These are phyloP conservation scores for Erynnis tages DNA, from an alignment of 2,888 invertebrate genomes.

Conservation along the genomic window DNA sequence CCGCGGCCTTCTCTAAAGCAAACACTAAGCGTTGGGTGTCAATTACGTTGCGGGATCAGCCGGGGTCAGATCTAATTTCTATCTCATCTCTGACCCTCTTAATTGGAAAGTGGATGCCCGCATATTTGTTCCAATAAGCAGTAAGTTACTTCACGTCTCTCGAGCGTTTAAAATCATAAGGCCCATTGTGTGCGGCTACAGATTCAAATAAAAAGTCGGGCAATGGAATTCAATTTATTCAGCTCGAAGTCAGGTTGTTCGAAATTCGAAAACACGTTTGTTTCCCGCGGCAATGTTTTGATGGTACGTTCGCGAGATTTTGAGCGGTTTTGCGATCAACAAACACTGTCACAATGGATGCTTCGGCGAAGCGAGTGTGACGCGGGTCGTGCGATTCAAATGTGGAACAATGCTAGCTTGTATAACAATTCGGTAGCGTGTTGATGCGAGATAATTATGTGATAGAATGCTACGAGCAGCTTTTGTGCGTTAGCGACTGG, in stretches of 20 bases:
- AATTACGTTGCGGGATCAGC: conserved; percentile 45
- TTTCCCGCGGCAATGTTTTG: conserved; percentile 56
- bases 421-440: conserved; percentile 71
- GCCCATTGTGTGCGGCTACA: conserved; percentile 1
- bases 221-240: conserved; percentile 32
- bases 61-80: conserved; percentile 45
- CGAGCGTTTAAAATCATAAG: conserved; percentile 3
- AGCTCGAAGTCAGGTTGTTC: conserved; percentile 25
- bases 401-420: conserved; percentile 78
- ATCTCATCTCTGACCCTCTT: conserved; percentile 56
- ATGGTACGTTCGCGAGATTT: conserved; percentile 69
- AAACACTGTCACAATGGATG: conserved; percentile 75
- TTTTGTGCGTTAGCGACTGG: conserved; percentile 49
- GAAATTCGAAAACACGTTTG: conserved; percentile 40
- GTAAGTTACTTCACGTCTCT: conserved; percentile 49
- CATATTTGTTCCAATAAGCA: conserved; percentile 48
- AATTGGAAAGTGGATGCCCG: conserved; percentile 70
- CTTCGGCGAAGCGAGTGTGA: conserved; percentile 72
- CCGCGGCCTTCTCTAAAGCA: conserved; percentile 48
- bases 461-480: conserved; percentile 47
- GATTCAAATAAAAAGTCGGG: conserved; percentile 20
- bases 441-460: conserved; percentile 66
- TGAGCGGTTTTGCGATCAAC: conserved; percentile 66
- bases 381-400: conserved; percentile 58
- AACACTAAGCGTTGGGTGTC: conserved; percentile 41